Evolutionary conservation across 2,888 invertebrate species (phyloP).

Genomic region (Drosophila greeni): DNA sequence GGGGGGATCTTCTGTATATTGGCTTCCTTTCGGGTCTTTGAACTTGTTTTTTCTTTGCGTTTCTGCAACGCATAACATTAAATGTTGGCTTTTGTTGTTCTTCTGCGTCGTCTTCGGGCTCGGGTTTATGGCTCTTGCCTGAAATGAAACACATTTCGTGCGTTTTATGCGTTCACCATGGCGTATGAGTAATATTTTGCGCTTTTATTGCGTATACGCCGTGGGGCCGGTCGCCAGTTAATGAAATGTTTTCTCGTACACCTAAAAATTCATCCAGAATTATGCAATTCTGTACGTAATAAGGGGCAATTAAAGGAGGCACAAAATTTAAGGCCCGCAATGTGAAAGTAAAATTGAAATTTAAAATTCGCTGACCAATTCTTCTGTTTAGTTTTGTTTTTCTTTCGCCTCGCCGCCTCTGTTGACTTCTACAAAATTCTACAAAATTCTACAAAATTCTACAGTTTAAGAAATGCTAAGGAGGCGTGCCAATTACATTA

Average conservation of each 20-base stretch:
- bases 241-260: slow-evolving; percentile 15
- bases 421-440: background rate
- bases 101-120: slow-evolving; percentile 11
- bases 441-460: background rate
- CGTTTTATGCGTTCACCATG: slow-evolving; percentile 35
- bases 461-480: slow-evolving; percentile 27
- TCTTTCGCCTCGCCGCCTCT: background rate
- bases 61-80: slow-evolving; percentile 62
- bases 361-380: background rate
- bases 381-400: background rate
- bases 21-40: slow-evolving; percentile 54
- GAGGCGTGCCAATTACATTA: slow-evolving; percentile 40
- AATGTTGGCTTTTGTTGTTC: slow-evolving; percentile 35
- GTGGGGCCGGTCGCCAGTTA: slow-evolving; percentile 11
- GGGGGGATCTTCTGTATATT: slow-evolving; percentile 35
- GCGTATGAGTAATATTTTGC: slow-evolving; percentile 45
- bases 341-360: background rate
- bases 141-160: slow-evolving; percentile 60
- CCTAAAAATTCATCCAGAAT: slow-evolving; percentile 23
- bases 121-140: slow-evolving; percentile 54
- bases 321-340: background rate
- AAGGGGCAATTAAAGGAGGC: slow-evolving; percentile 1
- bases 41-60: slow-evolving; percentile 54
- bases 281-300: slow-evolving; percentile 20
- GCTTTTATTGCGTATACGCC: slow-evolving; percentile 43